Evolutionary conservation across 2,888 invertebrate species (phyloP), one percentile per base, ranked within the genome.

Genomic region (Microdon myrmicae): DNA sequence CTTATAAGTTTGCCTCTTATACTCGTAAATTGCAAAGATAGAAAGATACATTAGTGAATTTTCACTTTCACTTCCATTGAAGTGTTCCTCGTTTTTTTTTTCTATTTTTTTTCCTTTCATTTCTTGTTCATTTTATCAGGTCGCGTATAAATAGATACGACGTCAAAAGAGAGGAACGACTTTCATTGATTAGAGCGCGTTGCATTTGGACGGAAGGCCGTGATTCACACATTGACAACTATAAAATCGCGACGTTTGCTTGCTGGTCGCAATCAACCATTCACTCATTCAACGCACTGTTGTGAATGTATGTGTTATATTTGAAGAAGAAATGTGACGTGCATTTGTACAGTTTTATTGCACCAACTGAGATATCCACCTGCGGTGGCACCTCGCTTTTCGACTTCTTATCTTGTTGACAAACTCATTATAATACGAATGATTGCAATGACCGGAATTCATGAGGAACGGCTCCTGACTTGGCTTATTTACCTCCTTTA

Each of bases 51-150:
- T n/a, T 17, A 25, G 51, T 38, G 23, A 35, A 58, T 53, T 58
- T 64, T 64, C 58, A 64, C 64, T 64, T 64, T 64, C 58, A 64
- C 64, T 64, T 64, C 64, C 64, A 51, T 58, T n/a, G n/a, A n/a
- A n/a, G n/a, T n/a, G n/a, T n/a, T n/a, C n/a, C n/a, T 48, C 45
- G 55, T 29, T 43, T 45, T 41, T 31, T n/a, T n/a, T n/a, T n/a
- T n/a, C n/a, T n/a, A n/a, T n/a, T n/a, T n/a, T n/a, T n/a, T n/a
- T n/a, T n/a, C n/a, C n/a, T n/a, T n/a, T n/a, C n/a, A n/a, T n/a
- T n/a, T n/a, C n/a, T n/a, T n/a, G n/a, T n/a, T n/a, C n/a, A n/a
- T n/a, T n/a, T n/a, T n/a, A n/a, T n/a, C n/a, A n/a, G n/a, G n/a
- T n/a, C n/a, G n/a, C n/a, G n/a, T n/a, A n/a, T n/a, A n/a, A n/a